Evolutionary conservation across 1,140 invertebrate species (phyloP).

Genomic region (Popillia japonica): DNA sequence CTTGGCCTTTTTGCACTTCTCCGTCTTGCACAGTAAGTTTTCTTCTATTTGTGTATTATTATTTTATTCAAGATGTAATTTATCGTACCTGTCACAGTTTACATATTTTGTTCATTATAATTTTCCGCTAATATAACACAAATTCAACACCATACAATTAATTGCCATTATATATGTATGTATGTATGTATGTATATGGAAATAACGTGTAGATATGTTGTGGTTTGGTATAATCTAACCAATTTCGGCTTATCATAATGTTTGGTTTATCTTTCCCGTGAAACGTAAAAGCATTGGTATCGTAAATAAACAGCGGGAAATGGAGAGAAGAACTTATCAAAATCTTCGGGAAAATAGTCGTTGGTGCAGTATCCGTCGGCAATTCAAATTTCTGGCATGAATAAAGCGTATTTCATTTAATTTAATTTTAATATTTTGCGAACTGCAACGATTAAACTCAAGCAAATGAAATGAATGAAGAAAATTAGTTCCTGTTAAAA

Average conservation of each 20-base stretch:
- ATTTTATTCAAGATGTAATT: background rate
- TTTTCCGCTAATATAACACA: background rate
- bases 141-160: background rate
- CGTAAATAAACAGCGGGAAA: too few relatives aligned
- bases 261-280: background rate
- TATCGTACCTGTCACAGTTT: background rate
- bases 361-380: too few relatives aligned
- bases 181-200: background rate
- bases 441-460: too few relatives aligned
- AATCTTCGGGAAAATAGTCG: too few relatives aligned
- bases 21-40: background rate
- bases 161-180: background rate
- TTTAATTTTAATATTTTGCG: too few relatives aligned
- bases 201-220: slow-evolving; percentile 3
- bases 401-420: too few relatives aligned
- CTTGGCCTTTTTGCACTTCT: background rate
- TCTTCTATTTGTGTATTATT: background rate
- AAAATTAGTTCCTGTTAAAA: too few relatives aligned
- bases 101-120: background rate
- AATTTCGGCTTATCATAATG: background rate
- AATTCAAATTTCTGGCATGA: too few relatives aligned
- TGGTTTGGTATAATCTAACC: slow-evolving; percentile 22
- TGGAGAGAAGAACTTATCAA: too few relatives aligned
- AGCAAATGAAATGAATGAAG: too few relatives aligned
- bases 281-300: too few relatives aligned